A percentile compares a stretch with the other conserved stretches of the same genome.
Conservation (phyloP, 2,888 invertebrate genomes). For the Macrophya annulata region DNA sequence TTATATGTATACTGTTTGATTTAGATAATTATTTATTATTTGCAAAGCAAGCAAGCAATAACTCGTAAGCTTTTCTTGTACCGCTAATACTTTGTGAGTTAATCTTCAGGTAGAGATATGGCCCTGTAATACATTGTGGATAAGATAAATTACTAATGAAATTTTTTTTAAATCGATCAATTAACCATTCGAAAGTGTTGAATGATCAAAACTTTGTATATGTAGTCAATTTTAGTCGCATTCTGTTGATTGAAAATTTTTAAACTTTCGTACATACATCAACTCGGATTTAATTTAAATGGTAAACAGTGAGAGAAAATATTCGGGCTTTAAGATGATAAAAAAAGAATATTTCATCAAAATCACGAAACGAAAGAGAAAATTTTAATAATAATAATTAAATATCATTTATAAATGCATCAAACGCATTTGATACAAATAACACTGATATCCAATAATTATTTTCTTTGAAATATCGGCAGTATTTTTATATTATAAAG, state of each 20-base stretch:
- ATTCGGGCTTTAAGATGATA: neutral
- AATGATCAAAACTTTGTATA: neutral
- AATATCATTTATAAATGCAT: conserved; percentile 5
- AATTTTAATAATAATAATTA: neutral
- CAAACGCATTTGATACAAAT: conserved; percentile 26
- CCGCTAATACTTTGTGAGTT: conserved; percentile 39
- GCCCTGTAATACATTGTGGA: conserved; percentile 23
- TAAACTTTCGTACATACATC: neutral
- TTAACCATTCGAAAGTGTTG: neutral
- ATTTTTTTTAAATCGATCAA: neutral
- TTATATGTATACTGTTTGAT: neutral
- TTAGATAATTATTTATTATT: neutral
- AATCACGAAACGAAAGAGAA: neutral
- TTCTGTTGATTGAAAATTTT: neutral
- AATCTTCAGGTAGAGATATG: neutral
- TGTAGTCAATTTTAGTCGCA: neutral
- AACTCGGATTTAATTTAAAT: neutral
- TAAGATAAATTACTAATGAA: conserved; percentile 1
- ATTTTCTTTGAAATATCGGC: conserved; percentile 15
- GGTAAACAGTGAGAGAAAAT: conserved; percentile 19
- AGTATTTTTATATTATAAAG: conserved; percentile 6
- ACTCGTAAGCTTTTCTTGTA: conserved; percentile 6
- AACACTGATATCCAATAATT: conserved; percentile 44
- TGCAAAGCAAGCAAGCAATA: conserved; percentile 5
- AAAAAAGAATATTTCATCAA: neutral